These are phyloP conservation scores for Pteronura brasiliensis DNA, from an alignment of 2,113 vertebrate species.

Conservation along the genomic window DNA sequence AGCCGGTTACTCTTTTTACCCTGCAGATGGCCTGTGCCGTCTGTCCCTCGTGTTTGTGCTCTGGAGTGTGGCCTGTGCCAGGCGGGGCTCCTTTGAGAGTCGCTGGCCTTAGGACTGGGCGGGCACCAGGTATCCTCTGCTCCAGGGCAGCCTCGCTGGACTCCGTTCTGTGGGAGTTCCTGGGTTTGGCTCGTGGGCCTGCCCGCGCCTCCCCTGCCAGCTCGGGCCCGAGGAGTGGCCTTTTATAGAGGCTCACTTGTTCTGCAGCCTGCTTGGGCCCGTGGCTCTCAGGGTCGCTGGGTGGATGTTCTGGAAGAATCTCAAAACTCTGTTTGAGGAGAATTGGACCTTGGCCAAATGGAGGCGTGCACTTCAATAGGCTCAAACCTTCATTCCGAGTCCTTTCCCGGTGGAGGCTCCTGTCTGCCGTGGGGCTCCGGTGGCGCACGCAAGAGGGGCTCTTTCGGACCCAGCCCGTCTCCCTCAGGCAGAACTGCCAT, in stretches of 20 bases:
- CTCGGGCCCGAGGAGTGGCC: not conserved
- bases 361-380: not conserved
- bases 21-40: fast-evolving
- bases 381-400: not conserved
- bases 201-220: no score
- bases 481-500: not conserved
- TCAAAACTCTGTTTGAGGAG: not conserved
- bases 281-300: not conserved
- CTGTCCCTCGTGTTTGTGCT: not conserved
- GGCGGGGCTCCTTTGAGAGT: not conserved
- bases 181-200: not conserved
- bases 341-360: not conserved
- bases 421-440: no score
- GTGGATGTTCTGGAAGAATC: not conserved
- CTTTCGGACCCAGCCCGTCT: fast-evolving
- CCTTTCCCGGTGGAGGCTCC: fast-evolving
- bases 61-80: not conserved
- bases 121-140: no score
- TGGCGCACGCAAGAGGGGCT: fast-evolving
- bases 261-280: no score
- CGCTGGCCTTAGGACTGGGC: not conserved
- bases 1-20: not conserved
- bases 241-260: not conserved
- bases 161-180: not conserved
- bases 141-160: no score